Base-by-base conservation (phyloP, 1,140 invertebrate species). In the Acromyrmex heyeri region DNA sequence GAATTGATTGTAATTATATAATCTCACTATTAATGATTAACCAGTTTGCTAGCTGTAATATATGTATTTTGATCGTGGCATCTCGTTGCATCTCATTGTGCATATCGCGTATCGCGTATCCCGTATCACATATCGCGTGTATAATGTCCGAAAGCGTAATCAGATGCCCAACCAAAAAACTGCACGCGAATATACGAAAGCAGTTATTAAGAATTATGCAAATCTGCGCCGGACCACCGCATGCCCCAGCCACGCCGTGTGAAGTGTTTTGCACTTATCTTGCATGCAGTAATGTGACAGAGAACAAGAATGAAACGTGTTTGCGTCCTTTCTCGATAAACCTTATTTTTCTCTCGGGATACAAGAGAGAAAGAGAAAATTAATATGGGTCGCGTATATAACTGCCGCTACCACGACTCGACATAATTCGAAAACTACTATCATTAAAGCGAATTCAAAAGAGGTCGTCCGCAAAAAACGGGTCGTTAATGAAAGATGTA, bases 251-350 rank as follows among this genome's bases (percentile, higher is more conserved):
- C 18, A 27, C 24, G 57, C 24, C 38, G 21, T 6, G 48, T 10
- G 8, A 67, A 88, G 10, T 61, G 30, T 61, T 77, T 53, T 53
- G 21, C 72, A 67, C 38, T 64, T 88, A 55, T 75, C 65, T 70
- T 78, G 69, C 57, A 61, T 83, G 38, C 55, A 75, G 62, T 81
- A 83, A 83, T 83, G 55, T 27, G 69, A 38, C 69, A 50, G 69
- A 83, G 59, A 83, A 75, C 79, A 83, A 83, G 67, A 61, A 69
- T 67, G 69, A 83, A 62, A 83, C 79, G 55, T 83, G 79, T 83
- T 82, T 73, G 14, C 53, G 34, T 73, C 55, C 21, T 27, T 75
- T 83, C 55, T 53, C 24, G 55, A 69, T 73, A 72, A 72, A 72
- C 18, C 24, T 83, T 61, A 83, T 83, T 75, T 83, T 73, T 50